A percentile compares a stretch with the other conserved stretches of the same genome.
Conservation (phyloP, 2,888 invertebrate species). For the Chrysolina oricalcia region DNA sequence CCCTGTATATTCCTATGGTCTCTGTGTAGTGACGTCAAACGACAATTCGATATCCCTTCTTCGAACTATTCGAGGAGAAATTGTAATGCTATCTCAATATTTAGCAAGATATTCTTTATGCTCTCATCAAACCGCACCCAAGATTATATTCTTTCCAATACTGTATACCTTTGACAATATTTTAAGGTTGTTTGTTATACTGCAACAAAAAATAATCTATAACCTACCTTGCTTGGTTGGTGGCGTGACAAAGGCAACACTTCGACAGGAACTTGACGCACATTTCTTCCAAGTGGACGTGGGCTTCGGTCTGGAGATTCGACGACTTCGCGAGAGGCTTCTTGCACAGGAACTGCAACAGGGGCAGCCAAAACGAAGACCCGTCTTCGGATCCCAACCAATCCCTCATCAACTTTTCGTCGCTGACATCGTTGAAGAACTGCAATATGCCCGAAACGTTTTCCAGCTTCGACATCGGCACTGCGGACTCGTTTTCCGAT, state of each 20-base stretch:
- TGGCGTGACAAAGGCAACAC: constrained; percentile 88
- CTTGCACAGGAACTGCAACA: constrained; percentile 83
- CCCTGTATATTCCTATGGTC: too few relatives aligned
- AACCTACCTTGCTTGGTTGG: constrained; percentile 82
- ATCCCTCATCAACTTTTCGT: constrained; percentile 87
- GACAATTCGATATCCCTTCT: too few relatives aligned
- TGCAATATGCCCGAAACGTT: constrained; percentile 81
- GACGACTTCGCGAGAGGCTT: constrained; percentile 63
- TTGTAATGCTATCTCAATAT: too few relatives aligned
- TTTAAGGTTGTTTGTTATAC: too few relatives aligned
- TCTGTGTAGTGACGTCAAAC: too few relatives aligned
- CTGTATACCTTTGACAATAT: too few relatives aligned
- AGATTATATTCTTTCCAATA: too few relatives aligned
- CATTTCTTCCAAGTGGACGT: constrained; percentile 81
- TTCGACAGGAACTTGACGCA: constrained; percentile 88
- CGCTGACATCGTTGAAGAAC: constrained; percentile 87
- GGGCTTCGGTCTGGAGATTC: constrained; percentile 67
- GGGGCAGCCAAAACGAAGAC: constrained; percentile 88
- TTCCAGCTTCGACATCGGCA: constrained; percentile 75
- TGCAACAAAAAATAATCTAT: not conserved
- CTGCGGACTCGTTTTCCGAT: constrained; percentile 59
- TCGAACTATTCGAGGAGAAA: too few relatives aligned
- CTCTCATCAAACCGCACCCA: too few relatives aligned
- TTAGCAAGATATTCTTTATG: too few relatives aligned
- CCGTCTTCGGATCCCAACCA: constrained; percentile 90